phyloP scores from a whole-genome alignment of 2,113 vertebrate species.

The Promerops cafer region DNA sequence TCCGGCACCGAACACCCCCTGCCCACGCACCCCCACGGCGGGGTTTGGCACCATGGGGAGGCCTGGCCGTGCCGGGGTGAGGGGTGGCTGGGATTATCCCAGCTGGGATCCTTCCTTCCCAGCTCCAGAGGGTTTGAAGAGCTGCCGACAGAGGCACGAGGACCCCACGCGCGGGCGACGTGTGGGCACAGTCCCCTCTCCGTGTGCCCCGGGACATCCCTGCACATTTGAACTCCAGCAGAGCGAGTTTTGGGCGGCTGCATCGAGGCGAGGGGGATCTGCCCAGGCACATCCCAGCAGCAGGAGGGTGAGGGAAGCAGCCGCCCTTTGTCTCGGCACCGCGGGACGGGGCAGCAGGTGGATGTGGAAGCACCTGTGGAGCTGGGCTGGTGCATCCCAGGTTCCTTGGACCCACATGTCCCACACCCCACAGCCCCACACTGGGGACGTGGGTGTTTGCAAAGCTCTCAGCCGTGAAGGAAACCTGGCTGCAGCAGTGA shows the following conservation, averaged over 20 bases:
- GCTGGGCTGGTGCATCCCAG: fast-evolving
- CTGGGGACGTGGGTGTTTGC: neutral
- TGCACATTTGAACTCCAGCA: neutral
- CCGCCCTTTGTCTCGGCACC: fast-evolving
- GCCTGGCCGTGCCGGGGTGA: fast-evolving
- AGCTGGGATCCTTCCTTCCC: neutral
- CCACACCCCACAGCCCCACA: fast-evolving
- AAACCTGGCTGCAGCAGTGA: neutral
- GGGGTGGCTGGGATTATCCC: neutral
- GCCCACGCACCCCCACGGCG: neutral
- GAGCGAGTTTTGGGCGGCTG: neutral
- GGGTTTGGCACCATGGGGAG: neutral
- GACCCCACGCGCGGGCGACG: neutral
- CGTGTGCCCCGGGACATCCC: fast-evolving
- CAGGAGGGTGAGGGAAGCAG: neutral
- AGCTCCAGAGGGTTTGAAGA: neutral
- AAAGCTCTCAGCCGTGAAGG: neutral
- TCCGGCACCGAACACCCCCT: neutral
- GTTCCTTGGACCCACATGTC: neutral
- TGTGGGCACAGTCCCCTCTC: neutral
- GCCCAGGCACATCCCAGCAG: neutral
- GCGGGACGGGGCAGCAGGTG: neutral
- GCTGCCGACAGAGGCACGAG: neutral
- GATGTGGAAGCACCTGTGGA: neutral
- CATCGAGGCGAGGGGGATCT: neutral